phyloP scores from a whole-genome alignment of 1,140 invertebrate species.

The Popillia japonica region DNA sequence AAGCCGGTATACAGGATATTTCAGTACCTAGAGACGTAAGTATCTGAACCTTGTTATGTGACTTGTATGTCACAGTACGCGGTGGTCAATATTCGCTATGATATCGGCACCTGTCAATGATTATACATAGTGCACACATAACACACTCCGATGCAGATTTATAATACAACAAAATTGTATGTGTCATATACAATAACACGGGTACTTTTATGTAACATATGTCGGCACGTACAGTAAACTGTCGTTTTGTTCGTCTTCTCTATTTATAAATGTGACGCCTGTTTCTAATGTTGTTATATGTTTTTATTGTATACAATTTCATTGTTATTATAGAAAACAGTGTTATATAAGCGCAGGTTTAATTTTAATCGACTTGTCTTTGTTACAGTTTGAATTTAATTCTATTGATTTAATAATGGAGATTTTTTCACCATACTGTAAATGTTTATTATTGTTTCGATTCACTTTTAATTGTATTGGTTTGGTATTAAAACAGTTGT shows the following conservation, averaged over 20 bases:
- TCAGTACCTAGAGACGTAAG: slow-evolving; percentile 79
- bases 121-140: not conserved
- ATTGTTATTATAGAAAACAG: not conserved
- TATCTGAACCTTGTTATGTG: slow-evolving; percentile 44
- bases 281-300: not conserved
- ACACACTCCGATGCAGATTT: slow-evolving; percentile 18
- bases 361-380: not conserved
- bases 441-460: too few species aligned
- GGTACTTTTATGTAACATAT: not conserved
- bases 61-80: not conserved
- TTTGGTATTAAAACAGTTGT: too few species aligned
- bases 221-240: not conserved
- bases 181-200: not conserved
- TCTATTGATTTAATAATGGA: too few species aligned
- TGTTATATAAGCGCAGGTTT: not conserved
- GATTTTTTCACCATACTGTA: too few species aligned
- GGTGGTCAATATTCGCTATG: slow-evolving; percentile 11
- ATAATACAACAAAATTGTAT: not conserved
- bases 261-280: slow-evolving; percentile 10
- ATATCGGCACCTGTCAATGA: slow-evolving; percentile 16
- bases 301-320: slow-evolving; percentile 1
- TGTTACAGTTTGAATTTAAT: not conserved
- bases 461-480: too few species aligned
- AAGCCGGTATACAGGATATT: slow-evolving; percentile 79
- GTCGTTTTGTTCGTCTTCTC: not conserved